Percentiles rank a stretch among this genome's conserved stretches.
Conservation (phyloP, 2,888 invertebrate species). For the Himalopsyche kuldschensis region DNA sequence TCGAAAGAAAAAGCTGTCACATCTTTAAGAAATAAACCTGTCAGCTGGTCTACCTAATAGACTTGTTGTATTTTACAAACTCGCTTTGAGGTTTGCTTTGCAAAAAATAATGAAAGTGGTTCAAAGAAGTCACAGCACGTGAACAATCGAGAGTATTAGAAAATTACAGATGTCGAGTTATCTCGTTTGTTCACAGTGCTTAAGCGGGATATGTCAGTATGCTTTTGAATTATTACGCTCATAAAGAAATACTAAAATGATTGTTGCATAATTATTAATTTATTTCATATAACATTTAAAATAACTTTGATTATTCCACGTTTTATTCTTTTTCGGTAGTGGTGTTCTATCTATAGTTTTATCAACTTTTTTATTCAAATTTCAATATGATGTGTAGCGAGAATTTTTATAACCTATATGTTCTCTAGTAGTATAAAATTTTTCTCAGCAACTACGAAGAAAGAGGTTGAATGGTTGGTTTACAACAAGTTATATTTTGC, state of each 20-base stretch:
- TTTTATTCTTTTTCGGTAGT: too few species aligned
- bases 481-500: too few species aligned
- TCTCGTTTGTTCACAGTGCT: background rate
- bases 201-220: background rate
- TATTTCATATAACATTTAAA: too few species aligned
- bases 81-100: background rate
- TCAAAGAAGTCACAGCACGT: background rate
- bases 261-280: too few species aligned
- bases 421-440: too few species aligned
- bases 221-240: background rate
- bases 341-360: too few species aligned
- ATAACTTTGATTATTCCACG: too few species aligned
- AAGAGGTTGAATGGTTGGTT: too few species aligned
- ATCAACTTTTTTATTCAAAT: too few species aligned
- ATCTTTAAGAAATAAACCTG: background rate
- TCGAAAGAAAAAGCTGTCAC: background rate
- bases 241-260: background rate
- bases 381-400: too few species aligned
- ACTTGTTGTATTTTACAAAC: background rate
- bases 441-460: too few species aligned
- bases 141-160: background rate
- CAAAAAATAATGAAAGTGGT: conserved; percentile 5
- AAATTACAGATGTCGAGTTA: background rate
- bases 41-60: background rate
- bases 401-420: too few species aligned